Conservation (phyloP, 2,888 invertebrate genomes). For the Argyresthia goedartella region DNA sequence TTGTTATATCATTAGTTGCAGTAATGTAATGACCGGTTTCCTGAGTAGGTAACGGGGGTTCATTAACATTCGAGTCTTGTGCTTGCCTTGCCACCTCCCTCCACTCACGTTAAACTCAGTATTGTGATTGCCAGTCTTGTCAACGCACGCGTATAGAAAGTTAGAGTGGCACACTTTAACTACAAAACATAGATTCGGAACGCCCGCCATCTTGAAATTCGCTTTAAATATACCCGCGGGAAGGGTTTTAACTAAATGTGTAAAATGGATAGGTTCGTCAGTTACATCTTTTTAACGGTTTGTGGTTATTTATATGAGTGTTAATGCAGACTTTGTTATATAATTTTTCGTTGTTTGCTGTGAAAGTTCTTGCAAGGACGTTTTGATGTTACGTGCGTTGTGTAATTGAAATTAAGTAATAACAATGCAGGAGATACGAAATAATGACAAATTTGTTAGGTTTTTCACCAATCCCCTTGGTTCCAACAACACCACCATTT, state of each 20-base stretch:
- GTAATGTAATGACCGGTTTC: background rate
- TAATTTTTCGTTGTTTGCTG: background rate
- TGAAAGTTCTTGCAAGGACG: background rate
- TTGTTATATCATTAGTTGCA: too few relatives aligned
- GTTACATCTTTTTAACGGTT: constrained; percentile 22
- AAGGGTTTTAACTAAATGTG: constrained; percentile 5
- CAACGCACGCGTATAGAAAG: background rate
- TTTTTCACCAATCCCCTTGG: too few relatives aligned
- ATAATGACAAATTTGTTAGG: too few relatives aligned
- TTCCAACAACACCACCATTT: too few relatives aligned
- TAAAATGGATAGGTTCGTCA: constrained; percentile 23
- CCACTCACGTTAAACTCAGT: background rate
- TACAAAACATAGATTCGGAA: background rate
- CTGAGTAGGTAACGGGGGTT: constrained; percentile 1
- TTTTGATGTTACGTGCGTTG: background rate
- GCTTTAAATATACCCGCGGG: constrained; percentile 10
- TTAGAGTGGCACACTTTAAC: background rate
- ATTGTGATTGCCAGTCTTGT: background rate
- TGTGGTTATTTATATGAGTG: constrained; percentile 12
- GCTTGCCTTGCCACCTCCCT: background rate
- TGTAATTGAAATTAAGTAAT: too few relatives aligned
- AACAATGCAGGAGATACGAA: too few relatives aligned
- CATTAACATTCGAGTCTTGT: constrained; percentile 3
- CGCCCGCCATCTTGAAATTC: background rate
- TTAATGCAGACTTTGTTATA: constrained; percentile 6